Percentiles rank a stretch among this genome's conserved stretches.
Evolutionary conservation across 2,888 invertebrate species (phyloP).

Genomic region (Phalera bucephala): DNA sequence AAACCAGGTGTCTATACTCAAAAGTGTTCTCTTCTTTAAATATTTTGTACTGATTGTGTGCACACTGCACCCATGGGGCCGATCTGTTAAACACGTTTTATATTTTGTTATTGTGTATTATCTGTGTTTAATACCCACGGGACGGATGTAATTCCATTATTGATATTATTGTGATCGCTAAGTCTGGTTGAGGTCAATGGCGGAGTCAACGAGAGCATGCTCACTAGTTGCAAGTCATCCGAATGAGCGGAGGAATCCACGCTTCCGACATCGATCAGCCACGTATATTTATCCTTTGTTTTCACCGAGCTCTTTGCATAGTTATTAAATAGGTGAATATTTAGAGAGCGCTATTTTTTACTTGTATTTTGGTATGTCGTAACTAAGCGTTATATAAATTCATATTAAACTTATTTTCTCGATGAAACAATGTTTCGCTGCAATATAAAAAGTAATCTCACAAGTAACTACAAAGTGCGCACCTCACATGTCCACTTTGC

Average conservation of each 20-base stretch:
- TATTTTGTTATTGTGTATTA: constrained; percentile 52
- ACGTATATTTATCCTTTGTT: constrained; percentile 52
- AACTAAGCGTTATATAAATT: too few relatives aligned
- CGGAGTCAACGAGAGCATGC: constrained; percentile 79
- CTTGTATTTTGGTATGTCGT: too few relatives aligned
- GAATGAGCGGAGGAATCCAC: constrained; percentile 69
- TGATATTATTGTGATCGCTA: constrained; percentile 71
- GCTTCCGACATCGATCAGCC: constrained; percentile 73
- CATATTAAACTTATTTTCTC: too few relatives aligned
- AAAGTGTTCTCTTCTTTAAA: constrained; percentile 38
- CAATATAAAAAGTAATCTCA: constrained; percentile 9
- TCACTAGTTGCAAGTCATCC: constrained; percentile 75
- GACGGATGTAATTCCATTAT: constrained; percentile 70
- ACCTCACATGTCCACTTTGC: constrained; percentile 37
- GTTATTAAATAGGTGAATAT: constrained; percentile 3
- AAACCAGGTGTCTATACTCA: constrained; percentile 41
- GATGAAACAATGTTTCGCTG: background rate
- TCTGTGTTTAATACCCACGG: constrained; percentile 54
- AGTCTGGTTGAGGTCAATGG: constrained; percentile 68
- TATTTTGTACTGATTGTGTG: constrained; percentile 42
- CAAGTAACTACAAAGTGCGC: constrained; percentile 22
- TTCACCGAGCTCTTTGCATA: constrained; percentile 35
- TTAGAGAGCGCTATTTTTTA: too few relatives aligned
- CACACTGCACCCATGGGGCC: constrained; percentile 51
- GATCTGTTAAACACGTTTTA: constrained; percentile 61